Conservation (phyloP, 2,113 vertebrate species). For the Cebidichthys violaceus region DNA sequence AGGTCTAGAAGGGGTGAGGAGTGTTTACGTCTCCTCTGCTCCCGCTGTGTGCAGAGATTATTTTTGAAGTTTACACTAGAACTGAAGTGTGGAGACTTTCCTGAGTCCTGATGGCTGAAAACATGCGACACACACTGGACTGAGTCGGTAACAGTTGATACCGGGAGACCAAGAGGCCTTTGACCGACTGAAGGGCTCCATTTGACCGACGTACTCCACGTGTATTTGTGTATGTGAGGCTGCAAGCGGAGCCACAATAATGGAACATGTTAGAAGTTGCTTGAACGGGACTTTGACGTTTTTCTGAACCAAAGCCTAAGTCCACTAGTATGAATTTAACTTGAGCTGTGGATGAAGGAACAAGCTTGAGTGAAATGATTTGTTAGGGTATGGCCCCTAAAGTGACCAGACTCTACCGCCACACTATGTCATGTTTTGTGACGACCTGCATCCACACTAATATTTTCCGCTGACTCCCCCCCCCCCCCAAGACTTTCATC, state of each 20-base stretch:
- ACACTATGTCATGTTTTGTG: neutral
- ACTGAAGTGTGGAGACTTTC: conserved; percentile 41
- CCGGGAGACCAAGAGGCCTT: conserved; percentile 8
- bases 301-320: neutral
- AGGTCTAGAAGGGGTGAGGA: conserved; percentile 8
- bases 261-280: conserved; percentile 16
- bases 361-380: neutral
- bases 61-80: conserved; percentile 52
- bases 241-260: conserved; percentile 21
- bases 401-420: neutral
- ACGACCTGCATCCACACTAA: neutral
- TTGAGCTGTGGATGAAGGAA: conserved; percentile 16
- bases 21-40: conserved; percentile 55
- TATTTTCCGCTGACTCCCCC: neutral
- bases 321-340: conserved; percentile 11
- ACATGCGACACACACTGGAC: neutral
- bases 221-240: neutral
- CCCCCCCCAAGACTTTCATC: neutral
- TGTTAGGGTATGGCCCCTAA: neutral
- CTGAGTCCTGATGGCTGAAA: conserved; percentile 8
- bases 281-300: conserved; percentile 25
- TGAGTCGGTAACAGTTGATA: conserved; percentile 12
- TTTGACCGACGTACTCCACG: neutral
- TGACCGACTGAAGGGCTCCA: neutral
- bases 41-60: conserved; percentile 38